Base-by-base conservation (phyloP, 2,888 invertebrate species). In the Mimumesa dahlbomi region DNA sequence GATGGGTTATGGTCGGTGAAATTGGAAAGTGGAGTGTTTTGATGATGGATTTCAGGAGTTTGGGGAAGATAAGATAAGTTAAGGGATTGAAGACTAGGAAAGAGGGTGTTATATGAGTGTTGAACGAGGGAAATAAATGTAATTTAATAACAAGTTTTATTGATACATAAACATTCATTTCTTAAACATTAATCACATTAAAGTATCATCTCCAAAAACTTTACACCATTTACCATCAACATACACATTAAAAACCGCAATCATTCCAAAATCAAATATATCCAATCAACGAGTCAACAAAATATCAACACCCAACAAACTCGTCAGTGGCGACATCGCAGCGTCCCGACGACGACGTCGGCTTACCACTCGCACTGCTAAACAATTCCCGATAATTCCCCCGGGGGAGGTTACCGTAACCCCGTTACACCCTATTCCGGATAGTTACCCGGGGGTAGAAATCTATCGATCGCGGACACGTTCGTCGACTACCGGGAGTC, bases 391-490 rank as follows among this genome's bases (percentile, higher is more conserved):
- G 9, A 34, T n/a, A 29, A 4, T 73, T 77, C 77, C 49, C 76
- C 21, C 14, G 0, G 0, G 40, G 7, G 2, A 40, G 0, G 25
- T 7, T 5, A 25, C 25, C 25, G 25, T 7, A 25, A 25, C 25
- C 25, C 25, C 25, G 7, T 25, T 29, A 6, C 29, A 29, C n/a
- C n/a, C 7, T 29, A 2, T 1, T 9, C 29, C 29, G 2, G 9
- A 34, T n/a, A 29, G 9, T 73, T 77, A 76, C 49, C 76, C 21
- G 19, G 0, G 0, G 40, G 7, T 4, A 40, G 0, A 34, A n/a
- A n/a, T n/a, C n/a, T 0, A 77, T 77, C 58, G 76, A 77, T 77
- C 65, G n/a, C n/a, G 9, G 0, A 1, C 5, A 40, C n/a, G 1
- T 4, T 19, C 9, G n/a, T n/a, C n/a, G 14, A 6, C 1, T 19